These are phyloP conservation scores for Buphagus erythrorhynchus DNA, from an alignment of 2,797 vertebrate genomes.

Conservation along the genomic window DNA sequence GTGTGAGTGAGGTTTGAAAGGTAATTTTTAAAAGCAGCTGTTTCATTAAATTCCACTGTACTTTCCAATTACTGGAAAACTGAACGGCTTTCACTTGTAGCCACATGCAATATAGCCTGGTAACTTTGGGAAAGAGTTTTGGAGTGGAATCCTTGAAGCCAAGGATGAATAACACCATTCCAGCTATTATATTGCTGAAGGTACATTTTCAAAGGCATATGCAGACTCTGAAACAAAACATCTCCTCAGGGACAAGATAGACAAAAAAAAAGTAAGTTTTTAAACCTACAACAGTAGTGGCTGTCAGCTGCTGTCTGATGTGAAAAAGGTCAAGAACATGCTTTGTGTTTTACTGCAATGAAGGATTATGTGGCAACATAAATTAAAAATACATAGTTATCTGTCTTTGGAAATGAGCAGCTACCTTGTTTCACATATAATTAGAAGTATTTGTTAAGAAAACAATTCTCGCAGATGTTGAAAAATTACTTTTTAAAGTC, in stretches of 20 bases:
- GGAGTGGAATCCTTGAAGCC: not conserved
- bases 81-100: not conserved
- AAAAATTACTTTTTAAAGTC: not conserved
- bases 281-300: not conserved
- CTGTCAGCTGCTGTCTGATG: not conserved
- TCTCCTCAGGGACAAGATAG: not conserved
- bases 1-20: not conserved
- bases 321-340: not conserved
- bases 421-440: not conserved
- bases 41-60: not conserved
- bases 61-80: not conserved
- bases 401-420: not conserved
- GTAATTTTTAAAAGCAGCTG: not conserved
- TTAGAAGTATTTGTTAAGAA: not conserved
- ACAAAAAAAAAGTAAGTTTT: not conserved
- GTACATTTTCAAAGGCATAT: not conserved
- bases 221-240: not conserved
- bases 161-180: not conserved
- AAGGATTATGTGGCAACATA: not conserved
- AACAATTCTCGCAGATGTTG: not conserved
- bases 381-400: not conserved
- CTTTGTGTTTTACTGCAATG: not conserved
- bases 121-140: not conserved
- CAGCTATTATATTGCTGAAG: not conserved
- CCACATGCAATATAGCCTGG: not conserved